Base-by-base conservation (phyloP, 2,888 invertebrate species). In the Drosophila koepferae region DNA sequence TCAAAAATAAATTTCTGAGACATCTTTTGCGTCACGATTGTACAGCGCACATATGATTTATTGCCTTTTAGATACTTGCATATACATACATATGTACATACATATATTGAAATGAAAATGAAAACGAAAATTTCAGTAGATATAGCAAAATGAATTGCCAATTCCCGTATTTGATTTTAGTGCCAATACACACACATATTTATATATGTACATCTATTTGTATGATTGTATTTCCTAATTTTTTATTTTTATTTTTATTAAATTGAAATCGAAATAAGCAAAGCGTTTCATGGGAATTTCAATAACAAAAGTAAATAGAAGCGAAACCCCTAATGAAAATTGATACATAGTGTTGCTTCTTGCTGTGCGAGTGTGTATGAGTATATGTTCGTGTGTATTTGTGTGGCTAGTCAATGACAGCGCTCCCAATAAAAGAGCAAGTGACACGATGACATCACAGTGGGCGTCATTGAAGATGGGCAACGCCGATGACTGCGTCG, bases 391-490 rank as follows among this genome's bases (percentile, higher is more conserved):
- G 43, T 36, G 28, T 14, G 16, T 40, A 5, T 48, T n/a, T 31
- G 56, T 40, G 9, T 31, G 41, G 31, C 34, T 55, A 51, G 40
- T 36, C 49, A 23, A 49, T 51, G 55, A 10, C 65, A 51, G 34
- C 23, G 23, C 28, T 38, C 28, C 36, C 63, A 72, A 78, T 68
- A 72, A 77, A 73, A 70, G 51, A 56, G 41, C 77, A 77, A 81
- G 81, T 77, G 77, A 71, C 78, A 72, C 55, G 79, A 80, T 80
- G 79, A 80, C 79, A 80, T 79, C 79, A 79, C 81, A 74, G 69
- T 59, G 60, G 76, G 68, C 74, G 65, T 65, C 49, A n/a, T 64
- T 58, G 63, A 76, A 53, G 59, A 65, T 72, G 60, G 43, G 60
- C 61, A 62, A 59, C 59, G 40, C 28, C 62, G 53, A 58, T 63